Evolutionary conservation across 1,140 invertebrate species (phyloP), one percentile per base, ranked within the genome.

Genomic region (Brachionus rotundiformis): DNA sequence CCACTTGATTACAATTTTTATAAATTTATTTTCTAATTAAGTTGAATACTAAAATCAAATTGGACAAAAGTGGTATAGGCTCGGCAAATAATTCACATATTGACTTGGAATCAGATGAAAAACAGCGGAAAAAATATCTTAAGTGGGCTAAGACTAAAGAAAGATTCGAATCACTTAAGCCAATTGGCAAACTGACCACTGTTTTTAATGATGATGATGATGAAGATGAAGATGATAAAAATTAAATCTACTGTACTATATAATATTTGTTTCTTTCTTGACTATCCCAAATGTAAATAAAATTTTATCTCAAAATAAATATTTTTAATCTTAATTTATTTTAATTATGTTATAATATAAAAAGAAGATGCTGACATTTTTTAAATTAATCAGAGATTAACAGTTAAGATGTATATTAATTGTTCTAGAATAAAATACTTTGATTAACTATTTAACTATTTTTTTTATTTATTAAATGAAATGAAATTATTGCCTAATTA

Each of bases 111-210:
- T 13, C 25, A 44, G 36, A 41, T 41, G 68, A 73, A 13, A 73
- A 27, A 10, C 16, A 27, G n/a, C 41, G 25, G 27, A 41, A 41
- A 23, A 73, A 73, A 23, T 41, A 44, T 41, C 13, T 73, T 25
- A 41, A 41, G 4, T 73, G 68, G 68, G 44, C 19, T 11, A 73
- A 73, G 19, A 73, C 68, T 11, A 73, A 73, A 73, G 68, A 73
- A 73, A 41, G 68, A 44, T 73, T 44, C 23, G 36, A 73, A 25
- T 73, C 68, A 44, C 8, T 73, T 73, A 41, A 47, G 44, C 6
- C 16, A 25, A 25, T 13, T 31, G 19, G 29, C 29, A 73, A 73
- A 44, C 10, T 73, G 10, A 8, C 68, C 11, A 25, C 19, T 23
- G 39, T 73, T 3, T 73, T 73, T 73, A 73, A 73, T 44, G 23